These are phyloP conservation scores for Amphiprion ocellaris DNA, from an alignment of 2,113 vertebrate genomes.

Conservation along the genomic window DNA sequence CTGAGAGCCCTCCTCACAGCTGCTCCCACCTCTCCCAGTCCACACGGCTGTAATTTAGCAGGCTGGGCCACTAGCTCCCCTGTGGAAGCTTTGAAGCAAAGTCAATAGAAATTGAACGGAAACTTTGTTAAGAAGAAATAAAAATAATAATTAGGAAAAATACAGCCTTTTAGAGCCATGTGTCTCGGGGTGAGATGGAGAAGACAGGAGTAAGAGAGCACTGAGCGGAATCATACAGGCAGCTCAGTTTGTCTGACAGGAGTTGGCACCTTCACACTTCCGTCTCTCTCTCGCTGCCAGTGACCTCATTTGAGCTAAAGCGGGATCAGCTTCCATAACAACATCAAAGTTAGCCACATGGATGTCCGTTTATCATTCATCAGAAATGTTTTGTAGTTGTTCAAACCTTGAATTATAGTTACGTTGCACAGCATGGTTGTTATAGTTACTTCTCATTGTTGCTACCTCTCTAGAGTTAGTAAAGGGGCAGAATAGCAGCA, in stretches of 20 bases:
- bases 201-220: slow-evolving; percentile 39
- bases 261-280: slow-evolving; percentile 66
- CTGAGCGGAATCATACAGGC: slow-evolving; percentile 44
- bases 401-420: not conserved
- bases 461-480: slow-evolving; percentile 47
- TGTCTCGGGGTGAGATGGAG: slow-evolving; percentile 40
- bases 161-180: slow-evolving; percentile 27
- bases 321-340: slow-evolving; percentile 60
- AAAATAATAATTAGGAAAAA: slow-evolving; percentile 74
- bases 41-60: slow-evolving; percentile 75
- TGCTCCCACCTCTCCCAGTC: slow-evolving; percentile 74
- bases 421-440: slow-evolving; percentile 22
- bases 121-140: slow-evolving; percentile 70
- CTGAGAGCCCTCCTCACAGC: slow-evolving; percentile 77
- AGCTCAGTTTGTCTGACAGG: slow-evolving; percentile 59
- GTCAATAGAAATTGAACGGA: slow-evolving; percentile 68
- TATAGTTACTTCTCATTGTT: slow-evolving; percentile 41
- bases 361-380: slow-evolving; percentile 47
- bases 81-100: slow-evolving; percentile 68
- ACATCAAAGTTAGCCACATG: slow-evolving; percentile 38
- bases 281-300: slow-evolving; percentile 42
- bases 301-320: slow-evolving; percentile 50
- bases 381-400: not conserved
- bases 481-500: slow-evolving; percentile 62
- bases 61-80: slow-evolving; percentile 42